phyloP scores from a whole-genome alignment of 2,797 vertebrate species.

The Helostoma temminkii region DNA sequence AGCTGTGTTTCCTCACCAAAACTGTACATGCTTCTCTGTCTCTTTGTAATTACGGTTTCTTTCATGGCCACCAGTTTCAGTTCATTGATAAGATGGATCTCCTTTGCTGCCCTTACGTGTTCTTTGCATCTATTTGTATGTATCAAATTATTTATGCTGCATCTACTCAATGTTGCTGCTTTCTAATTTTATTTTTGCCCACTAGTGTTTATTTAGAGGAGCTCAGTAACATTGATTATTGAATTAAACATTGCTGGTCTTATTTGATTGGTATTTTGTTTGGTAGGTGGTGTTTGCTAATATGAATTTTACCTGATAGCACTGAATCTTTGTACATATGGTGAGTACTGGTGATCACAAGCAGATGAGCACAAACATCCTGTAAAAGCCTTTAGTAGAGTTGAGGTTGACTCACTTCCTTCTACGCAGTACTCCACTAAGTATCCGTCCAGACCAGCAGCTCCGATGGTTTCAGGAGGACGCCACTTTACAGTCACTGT shows the following conservation, averaged over 20 bases:
- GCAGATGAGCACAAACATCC: not conserved
- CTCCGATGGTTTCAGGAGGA: slow-evolving; percentile 97
- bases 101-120: no score
- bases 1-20: no score
- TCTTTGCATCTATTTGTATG: no score
- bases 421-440: slow-evolving; percentile 96
- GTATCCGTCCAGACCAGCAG: slow-evolving; percentile 96
- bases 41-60: no score
- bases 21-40: no score
- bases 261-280: not conserved
- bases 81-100: no score
- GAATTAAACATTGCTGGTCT: not conserved
- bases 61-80: no score
- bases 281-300: not conserved
- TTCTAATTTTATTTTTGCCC: no score
- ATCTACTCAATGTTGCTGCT: no score
- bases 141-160: no score
- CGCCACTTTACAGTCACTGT: slow-evolving; percentile 97
- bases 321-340: not conserved
- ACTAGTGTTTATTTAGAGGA: no score
- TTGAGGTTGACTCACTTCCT: slow-evolving; percentile 90
- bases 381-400: not conserved
- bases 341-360: not conserved
- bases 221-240: no score
- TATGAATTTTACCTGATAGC: not conserved